These are phyloP conservation scores for Ephestia elutella DNA, from an alignment of 1,140 invertebrate genomes.

Conservation along the genomic window DNA sequence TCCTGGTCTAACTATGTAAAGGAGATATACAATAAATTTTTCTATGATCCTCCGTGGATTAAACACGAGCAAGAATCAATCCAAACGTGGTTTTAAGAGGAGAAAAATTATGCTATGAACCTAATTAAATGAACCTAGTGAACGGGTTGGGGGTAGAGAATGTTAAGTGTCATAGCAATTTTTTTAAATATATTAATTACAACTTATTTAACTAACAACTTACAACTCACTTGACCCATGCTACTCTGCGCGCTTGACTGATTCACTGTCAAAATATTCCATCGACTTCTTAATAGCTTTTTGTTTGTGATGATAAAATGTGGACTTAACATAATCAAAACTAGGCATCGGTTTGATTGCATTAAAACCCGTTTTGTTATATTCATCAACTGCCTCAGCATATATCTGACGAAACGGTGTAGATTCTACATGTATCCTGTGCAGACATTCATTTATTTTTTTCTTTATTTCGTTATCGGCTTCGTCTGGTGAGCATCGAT, in stretches of 20 bases:
- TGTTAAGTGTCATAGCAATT: too few relatives aligned
- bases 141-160: too few relatives aligned
- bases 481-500: background rate
- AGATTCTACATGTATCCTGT: background rate
- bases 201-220: too few relatives aligned
- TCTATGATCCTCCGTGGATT: too few relatives aligned
- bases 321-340: background rate
- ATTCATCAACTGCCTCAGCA: background rate
- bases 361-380: background rate
- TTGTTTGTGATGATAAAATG: background rate
- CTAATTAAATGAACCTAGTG: too few relatives aligned
- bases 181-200: too few relatives aligned
- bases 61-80: too few relatives aligned
- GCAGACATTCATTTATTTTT: background rate
- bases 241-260: background rate
- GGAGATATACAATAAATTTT: too few relatives aligned
- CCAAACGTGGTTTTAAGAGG: too few relatives aligned
- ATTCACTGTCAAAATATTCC: background rate
- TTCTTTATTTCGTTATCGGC: background rate
- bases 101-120: too few relatives aligned
- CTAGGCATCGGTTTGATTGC: background rate
- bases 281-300: background rate
- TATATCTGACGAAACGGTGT: background rate
- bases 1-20: too few relatives aligned
- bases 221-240: too few relatives aligned